A percentile compares a stretch with the other conserved stretches of the same genome.
Evolutionary conservation across 2,113 vertebrate genomes (phyloP).

Genomic region (Protomyctophum bolini): DNA sequence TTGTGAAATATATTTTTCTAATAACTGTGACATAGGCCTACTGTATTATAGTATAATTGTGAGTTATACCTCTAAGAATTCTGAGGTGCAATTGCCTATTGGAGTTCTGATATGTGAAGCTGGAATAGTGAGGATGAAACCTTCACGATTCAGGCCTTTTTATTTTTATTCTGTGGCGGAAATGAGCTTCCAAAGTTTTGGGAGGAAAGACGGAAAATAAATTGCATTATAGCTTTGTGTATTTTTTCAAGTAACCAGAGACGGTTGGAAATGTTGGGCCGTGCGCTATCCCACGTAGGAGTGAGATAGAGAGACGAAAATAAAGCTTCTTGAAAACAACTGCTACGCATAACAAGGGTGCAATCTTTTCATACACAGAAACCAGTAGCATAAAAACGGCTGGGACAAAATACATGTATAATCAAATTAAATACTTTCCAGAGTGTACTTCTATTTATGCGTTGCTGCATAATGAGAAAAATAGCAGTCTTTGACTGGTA

Average conservation of each 20-base stretch:
- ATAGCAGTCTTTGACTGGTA: too few species aligned
- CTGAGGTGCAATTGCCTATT: too few species aligned
- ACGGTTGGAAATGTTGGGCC: slow-evolving; percentile 19
- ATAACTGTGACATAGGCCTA: too few species aligned
- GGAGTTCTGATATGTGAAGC: too few species aligned
- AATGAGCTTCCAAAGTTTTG: too few species aligned
- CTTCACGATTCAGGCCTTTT: too few species aligned
- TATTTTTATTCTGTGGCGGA: too few species aligned
- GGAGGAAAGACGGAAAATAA: slow-evolving; percentile 47
- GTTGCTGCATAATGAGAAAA: neutral
- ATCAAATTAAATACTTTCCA: neutral
- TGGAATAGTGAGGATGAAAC: too few species aligned
- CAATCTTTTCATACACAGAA: neutral
- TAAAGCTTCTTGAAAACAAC: slow-evolving; percentile 9
- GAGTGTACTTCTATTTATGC: neutral
- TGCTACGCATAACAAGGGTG: slow-evolving; percentile 8
- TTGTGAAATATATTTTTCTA: too few species aligned
- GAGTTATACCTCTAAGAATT: too few species aligned
- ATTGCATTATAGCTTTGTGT: slow-evolving; percentile 57
- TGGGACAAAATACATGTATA: too few species aligned
- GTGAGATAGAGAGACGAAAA: neutral
- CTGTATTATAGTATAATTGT: too few species aligned
- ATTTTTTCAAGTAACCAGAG: slow-evolving; percentile 58
- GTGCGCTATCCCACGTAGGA: slow-evolving; percentile 29
- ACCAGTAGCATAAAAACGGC: neutral